Evolutionary conservation across 1,140 invertebrate genomes (phyloP).

Genomic region (Sminthurinus signatus): DNA sequence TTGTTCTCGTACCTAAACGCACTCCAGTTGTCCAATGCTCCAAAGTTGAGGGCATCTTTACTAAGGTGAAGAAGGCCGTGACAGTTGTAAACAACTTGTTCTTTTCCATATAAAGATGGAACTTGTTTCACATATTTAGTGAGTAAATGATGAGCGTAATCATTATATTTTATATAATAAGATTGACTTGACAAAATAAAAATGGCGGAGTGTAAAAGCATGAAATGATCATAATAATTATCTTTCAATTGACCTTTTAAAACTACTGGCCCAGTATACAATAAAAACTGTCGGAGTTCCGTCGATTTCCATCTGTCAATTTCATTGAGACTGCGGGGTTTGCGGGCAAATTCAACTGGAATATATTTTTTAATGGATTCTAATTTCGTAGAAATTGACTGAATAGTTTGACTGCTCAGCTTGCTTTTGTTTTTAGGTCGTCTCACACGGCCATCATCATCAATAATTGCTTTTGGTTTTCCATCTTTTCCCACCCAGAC

Average conservation of each 20-base stretch:
- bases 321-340: not conserved
- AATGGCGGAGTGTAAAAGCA: slow-evolving; percentile 43
- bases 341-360: slow-evolving; percentile 11
- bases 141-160: slow-evolving; percentile 43
- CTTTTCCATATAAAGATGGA: slow-evolving; percentile 41
- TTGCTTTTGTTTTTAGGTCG: too few relatives aligned
- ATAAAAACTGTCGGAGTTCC: slow-evolving; percentile 21
- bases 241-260: slow-evolving; percentile 3
- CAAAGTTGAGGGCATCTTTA: slow-evolving; percentile 43
- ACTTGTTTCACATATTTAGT: slow-evolving; percentile 42
- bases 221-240: slow-evolving; percentile 44
- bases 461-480: too few relatives aligned
- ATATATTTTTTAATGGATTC: too few relatives aligned
- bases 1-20: too few relatives aligned
- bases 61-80: slow-evolving; percentile 45
- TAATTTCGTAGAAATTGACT: too few relatives aligned
- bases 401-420: too few relatives aligned
- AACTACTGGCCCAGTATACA: slow-evolving; percentile 23
- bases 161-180: not conserved
- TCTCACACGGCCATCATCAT: too few relatives aligned
- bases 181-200: slow-evolving; percentile 27
- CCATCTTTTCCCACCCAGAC: too few relatives aligned
- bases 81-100: slow-evolving; percentile 45
- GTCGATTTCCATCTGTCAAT: slow-evolving; percentile 22
- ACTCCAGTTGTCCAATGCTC: slow-evolving; percentile 43